Conservation (phyloP, 2,113 vertebrate genomes). For the Melanotaenia duboulayi region DNA sequence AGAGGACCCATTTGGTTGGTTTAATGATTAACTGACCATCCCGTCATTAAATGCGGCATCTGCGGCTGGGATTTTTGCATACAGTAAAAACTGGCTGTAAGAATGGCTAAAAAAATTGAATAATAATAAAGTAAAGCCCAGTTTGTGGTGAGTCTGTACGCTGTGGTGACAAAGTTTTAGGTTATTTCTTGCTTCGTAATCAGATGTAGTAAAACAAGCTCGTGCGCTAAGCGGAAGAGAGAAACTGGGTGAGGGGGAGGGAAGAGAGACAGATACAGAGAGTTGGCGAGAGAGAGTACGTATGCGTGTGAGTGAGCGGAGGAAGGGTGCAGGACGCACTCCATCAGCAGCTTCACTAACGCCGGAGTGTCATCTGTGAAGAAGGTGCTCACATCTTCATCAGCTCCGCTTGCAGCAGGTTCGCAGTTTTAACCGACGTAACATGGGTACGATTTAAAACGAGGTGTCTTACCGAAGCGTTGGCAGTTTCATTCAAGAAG, state of each 20-base stretch:
- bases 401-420: slow-evolving; percentile 7
- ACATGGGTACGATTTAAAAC: slow-evolving; percentile 54
- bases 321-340: slow-evolving; percentile 46
- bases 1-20: not conserved
- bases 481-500: slow-evolving; percentile 9
- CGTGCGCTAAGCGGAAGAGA: slow-evolving; percentile 67
- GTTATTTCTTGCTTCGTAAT: slow-evolving; percentile 15
- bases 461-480: not conserved
- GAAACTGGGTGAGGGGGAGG: slow-evolving; percentile 61
- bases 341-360: slow-evolving; percentile 62
- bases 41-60: not conserved
- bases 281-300: slow-evolving; percentile 41
- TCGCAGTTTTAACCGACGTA: not conserved
- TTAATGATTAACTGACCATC: not conserved
- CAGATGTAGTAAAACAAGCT: slow-evolving; percentile 20
- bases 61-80: not conserved
- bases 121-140: too few species aligned
- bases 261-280: slow-evolving; percentile 46
- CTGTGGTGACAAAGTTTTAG: not conserved
- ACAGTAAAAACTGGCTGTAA: not conserved
- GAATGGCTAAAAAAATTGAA: too few species aligned
- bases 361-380: slow-evolving; percentile 62
- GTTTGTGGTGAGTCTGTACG: too few species aligned
- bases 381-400: slow-evolving; percentile 24
- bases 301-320: slow-evolving; percentile 14